These are phyloP conservation scores for Porites lobata DNA, from an alignment of 92 coral and sea anemone species.

Conservation along the genomic window DNA sequence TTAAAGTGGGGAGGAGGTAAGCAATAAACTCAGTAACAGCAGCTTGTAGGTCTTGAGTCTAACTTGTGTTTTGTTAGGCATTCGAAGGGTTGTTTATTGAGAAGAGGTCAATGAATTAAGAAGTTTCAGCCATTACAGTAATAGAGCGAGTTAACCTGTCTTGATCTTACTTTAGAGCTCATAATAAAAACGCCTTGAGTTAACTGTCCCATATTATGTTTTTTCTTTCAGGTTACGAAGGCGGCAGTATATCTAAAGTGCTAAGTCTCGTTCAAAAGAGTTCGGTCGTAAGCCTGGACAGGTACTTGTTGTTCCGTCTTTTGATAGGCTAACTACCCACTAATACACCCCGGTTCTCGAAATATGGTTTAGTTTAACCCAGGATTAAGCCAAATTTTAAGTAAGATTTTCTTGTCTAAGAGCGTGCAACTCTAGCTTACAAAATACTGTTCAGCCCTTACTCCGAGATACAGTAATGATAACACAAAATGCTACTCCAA, in stretches of 20 bases:
- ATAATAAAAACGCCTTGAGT: too few relatives aligned
- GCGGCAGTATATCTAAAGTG: constrained; percentile 92
- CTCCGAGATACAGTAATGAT: too few relatives aligned
- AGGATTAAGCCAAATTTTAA: too few relatives aligned
- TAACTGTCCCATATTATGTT: background rate
- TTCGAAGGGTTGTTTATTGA: background rate
- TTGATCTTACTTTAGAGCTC: too few relatives aligned
- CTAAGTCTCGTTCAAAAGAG: constrained; percentile 83
- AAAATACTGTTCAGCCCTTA: background rate
- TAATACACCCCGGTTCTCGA: too few relatives aligned
- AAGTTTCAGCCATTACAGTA: too few relatives aligned
- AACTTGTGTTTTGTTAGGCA: background rate
- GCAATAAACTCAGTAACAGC: background rate
- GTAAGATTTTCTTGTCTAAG: too few relatives aligned
- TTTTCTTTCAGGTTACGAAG: constrained; percentile 87
- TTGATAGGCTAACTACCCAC: background rate
- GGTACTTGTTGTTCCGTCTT: constrained; percentile 58
- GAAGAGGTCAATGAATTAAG: too few relatives aligned
- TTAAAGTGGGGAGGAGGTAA: constrained; percentile 99
- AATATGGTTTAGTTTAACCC: too few relatives aligned
- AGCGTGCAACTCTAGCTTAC: too few relatives aligned
- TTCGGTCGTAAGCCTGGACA: constrained; percentile 95
- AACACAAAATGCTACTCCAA: too few relatives aligned
- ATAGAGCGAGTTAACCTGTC: too few relatives aligned
- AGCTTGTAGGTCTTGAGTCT: background rate